Evolutionary conservation across 2,797 vertebrate genomes (phyloP).

Genomic region (Gila robusta): DNA sequence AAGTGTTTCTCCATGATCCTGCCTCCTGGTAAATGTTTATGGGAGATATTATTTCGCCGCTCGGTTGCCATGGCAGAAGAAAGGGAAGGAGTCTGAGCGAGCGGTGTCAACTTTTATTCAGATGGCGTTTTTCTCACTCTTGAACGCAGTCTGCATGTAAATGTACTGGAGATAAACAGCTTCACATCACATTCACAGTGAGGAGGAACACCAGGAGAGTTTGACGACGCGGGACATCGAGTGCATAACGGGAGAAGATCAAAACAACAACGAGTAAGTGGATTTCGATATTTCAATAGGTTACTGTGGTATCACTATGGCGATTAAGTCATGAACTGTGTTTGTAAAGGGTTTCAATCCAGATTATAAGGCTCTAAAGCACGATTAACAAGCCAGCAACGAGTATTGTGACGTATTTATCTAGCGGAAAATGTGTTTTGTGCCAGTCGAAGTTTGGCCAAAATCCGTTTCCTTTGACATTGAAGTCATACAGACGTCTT

Average conservation of each 20-base stretch:
- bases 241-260: neutral
- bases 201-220: neutral
- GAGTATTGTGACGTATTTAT: neutral
- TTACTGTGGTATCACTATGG: neutral
- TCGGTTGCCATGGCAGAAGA: constrained; percentile 61
- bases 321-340: neutral
- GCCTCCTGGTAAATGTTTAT: constrained; percentile 24
- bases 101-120: constrained; percentile 5
- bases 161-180: neutral
- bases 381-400: neutral
- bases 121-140: constrained; percentile 14
- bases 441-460: neutral
- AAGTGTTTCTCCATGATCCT: constrained; percentile 1
- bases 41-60: constrained; percentile 53
- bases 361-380: neutral
- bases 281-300: neutral
- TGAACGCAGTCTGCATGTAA: constrained; percentile 25
- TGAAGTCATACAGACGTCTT: neutral
- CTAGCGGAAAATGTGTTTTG: neutral
- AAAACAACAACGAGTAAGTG: constrained; percentile 28
- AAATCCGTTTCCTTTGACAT: constrained; percentile 33
- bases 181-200: neutral
- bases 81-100: constrained; percentile 44
- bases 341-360: neutral
- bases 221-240: constrained; percentile 26